phyloP scores from a whole-genome alignment of 2,797 vertebrate genomes.

The Sebastes jordani region DNA sequence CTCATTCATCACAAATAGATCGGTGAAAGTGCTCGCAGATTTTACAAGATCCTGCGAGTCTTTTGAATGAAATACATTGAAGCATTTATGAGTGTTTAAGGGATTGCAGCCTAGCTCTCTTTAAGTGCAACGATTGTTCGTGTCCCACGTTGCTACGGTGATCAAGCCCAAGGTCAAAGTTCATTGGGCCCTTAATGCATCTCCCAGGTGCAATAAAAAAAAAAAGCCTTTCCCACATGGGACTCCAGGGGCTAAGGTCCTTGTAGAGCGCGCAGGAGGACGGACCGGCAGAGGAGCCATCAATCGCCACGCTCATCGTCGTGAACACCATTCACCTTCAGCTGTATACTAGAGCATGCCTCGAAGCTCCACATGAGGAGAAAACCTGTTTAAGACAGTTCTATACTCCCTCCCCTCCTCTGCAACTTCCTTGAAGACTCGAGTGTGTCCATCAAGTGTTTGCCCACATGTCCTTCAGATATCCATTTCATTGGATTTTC shows the following conservation, averaged over 20 bases:
- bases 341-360: constrained; percentile 15
- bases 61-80: constrained; percentile 61
- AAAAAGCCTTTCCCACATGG: constrained; percentile 53
- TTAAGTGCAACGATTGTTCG: constrained; percentile 46
- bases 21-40: constrained; percentile 19
- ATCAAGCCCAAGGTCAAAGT: constrained; percentile 80
- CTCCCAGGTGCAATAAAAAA: constrained; percentile 74
- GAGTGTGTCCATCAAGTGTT: background rate
- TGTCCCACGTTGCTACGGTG: constrained; percentile 62
- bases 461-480: background rate
- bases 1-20: constrained; percentile 34
- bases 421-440: constrained; percentile 6
- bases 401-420: background rate
- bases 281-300: constrained; percentile 36
- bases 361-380: constrained; percentile 14
- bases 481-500: background rate
- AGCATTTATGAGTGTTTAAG: constrained; percentile 58
- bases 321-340: constrained; percentile 70
- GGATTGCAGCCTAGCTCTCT: constrained; percentile 41
- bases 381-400: background rate
- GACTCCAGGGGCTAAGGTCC: constrained; percentile 53
- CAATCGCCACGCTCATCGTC: constrained; percentile 56
- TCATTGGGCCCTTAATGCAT: constrained; percentile 69
- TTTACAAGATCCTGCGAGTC: constrained; percentile 57
- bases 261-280: constrained; percentile 27